phyloP scores from a whole-genome alignment of 2,797 vertebrate genomes.

The Dendrocincla fuliginosa region DNA sequence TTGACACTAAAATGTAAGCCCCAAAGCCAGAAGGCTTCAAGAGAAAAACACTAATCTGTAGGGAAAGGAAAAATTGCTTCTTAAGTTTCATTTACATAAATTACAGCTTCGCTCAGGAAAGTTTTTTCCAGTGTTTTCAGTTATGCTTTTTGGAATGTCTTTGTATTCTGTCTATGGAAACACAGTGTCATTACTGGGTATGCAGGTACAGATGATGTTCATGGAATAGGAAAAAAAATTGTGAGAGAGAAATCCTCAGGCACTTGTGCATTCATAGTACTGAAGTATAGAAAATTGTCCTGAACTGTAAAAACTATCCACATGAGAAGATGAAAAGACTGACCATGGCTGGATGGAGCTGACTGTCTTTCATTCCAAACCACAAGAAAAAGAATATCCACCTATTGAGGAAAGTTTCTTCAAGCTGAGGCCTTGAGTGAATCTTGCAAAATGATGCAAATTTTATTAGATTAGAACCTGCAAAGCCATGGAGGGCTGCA shows the following conservation, averaged over 20 bases:
- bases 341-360: background rate
- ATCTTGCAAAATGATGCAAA: background rate
- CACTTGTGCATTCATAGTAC: background rate
- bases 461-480: background rate
- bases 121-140: background rate
- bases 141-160: background rate
- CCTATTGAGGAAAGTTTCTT: background rate
- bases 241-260: background rate
- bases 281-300: background rate
- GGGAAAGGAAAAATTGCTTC: background rate
- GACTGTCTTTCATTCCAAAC: background rate
- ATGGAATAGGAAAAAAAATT: background rate
- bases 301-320: background rate
- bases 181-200: background rate
- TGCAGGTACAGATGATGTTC: background rate
- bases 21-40: slow-evolving; percentile 6
- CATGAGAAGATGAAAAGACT: slow-evolving; percentile 16
- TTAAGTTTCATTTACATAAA: slow-evolving; percentile 36
- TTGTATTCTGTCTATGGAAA: slow-evolving; percentile 6
- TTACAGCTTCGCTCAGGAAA: background rate
- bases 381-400: background rate
- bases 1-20: slow-evolving; percentile 10
- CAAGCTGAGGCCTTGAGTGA: background rate
- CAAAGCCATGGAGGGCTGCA: background rate
- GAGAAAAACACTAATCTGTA: slow-evolving; percentile 17